A percentile compares a stretch with the other conserved stretches of the same genome.
Evolutionary conservation across 2,113 vertebrate genomes (phyloP).

Genomic region (Gnathonemus longibarbis): DNA sequence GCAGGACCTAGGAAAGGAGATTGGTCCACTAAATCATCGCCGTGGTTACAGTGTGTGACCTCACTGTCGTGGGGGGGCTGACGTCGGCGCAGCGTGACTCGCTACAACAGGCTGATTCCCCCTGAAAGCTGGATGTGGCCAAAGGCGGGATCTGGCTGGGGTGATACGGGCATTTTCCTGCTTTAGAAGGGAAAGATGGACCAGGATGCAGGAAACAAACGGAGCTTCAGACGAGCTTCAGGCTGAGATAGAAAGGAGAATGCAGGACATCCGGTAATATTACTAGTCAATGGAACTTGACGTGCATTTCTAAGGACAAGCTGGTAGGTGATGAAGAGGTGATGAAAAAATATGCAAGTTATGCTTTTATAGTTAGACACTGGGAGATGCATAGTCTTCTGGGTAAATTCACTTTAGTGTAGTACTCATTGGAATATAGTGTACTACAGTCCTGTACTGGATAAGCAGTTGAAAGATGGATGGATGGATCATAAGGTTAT

Average conservation of each 20-base stretch:
- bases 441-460: not conserved
- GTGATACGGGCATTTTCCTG: not conserved
- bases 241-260: not conserved
- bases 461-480: not conserved
- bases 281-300: not conserved
- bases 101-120: not conserved
- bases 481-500: not conserved
- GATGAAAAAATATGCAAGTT: not conserved
- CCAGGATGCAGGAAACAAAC: not conserved
- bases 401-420: not conserved
- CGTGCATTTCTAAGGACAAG: not conserved
- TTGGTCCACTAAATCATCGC: not conserved
- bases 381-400: not conserved
- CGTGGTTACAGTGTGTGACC: not conserved
- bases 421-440: not conserved
- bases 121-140: not conserved
- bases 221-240: not conserved
- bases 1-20: not conserved
- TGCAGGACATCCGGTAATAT: not conserved
- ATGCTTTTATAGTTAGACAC: not conserved
- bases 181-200: not conserved
- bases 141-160: not conserved
- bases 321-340: not conserved
- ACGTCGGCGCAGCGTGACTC: not conserved
- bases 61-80: not conserved